Base-by-base conservation (phyloP, 2,113 vertebrate genomes). In the Cryptoleucopteryx plumbea region DNA sequence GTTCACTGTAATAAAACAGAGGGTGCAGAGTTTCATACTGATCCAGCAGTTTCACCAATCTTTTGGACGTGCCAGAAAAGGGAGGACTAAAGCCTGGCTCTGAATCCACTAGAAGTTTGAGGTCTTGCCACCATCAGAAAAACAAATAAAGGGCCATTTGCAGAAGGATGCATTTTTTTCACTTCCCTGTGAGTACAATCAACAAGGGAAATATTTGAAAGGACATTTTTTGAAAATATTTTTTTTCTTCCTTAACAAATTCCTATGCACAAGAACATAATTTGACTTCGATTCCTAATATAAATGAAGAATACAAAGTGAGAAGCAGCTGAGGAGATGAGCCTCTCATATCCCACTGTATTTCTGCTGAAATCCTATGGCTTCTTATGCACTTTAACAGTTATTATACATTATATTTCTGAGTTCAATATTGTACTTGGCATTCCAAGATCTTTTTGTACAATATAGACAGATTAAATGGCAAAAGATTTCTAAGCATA, bases 1-100 rank as follows among this genome's bases (percentile, higher is more conserved):
- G 18, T 43, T 92, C 52, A 55, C 90, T 71, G 22, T 59, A 78
- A 68, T 68, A 94, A 90, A 96, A 92, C 86, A 93, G 90, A 90
- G 68, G 77, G 88, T 82, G 48, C 36, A 34, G 53, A 74, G 43
- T 93, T 81, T 86, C 82, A 29, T 67, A 43, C 29, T 38, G 52
- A 92, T 72, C 22, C 77, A 93, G 50, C 40, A 90, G 50, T 92
- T 95, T 90, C 85, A 90, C 80, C 27, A 36, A 36, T 43, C 52
- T 91, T 96, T 86, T 66, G 74, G 52, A 65, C 40, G 10, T 43
- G 65, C 52, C 55, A 90, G 50, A 62, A 93, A 65, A 95, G 16
- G 16, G 16, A 42, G 25, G n/a, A 91, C 25, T 19, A 48, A 79
- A 68, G 38, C 11, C 53, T 62, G 34, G 13, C 72, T 88, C 65